Base-by-base conservation (phyloP, 2,113 vertebrate species). In the Ovibos moschatus region DNA sequence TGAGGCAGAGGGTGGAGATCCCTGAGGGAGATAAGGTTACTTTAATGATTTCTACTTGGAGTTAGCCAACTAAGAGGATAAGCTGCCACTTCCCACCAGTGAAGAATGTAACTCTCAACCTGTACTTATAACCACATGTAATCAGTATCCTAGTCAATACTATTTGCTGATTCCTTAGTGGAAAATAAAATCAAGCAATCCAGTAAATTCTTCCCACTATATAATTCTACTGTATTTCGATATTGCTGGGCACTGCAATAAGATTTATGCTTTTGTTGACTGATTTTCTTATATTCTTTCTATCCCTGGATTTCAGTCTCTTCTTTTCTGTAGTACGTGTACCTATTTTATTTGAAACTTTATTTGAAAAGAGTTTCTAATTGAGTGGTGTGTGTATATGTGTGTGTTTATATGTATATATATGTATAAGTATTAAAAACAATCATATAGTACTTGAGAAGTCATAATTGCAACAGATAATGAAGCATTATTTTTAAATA, bases 31-130 rank as follows among this genome's bases (percentile, higher is more conserved):
- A 93, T 84, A 71, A 93, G 50, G 74, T 55, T 85, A 47, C 79
- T 96, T 96, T 91, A 96, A 97, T 91, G 87, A 95, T 96, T 97
- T 97, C 87, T 86, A 47, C 83, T 97, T 94, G 16, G 27, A 81
- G 89, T 57, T 96, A 90, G 81, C 50, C 50, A 36, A 11, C 62
- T 96, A 71, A 28, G 94, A 93, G 74, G 94, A 87, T 84, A 94
- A 97, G 19, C 78, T 51, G 57, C 36, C 83, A 85, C 71, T 85
- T 96, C 45, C n/a, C 16, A 62, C 51, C 5, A 33, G 0, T 89
- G 71, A 96, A 62, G 55, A 93, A 62, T 78, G 9, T 89, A 92
- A 50, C 85, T 55, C 53, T 92, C 58, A 82, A 45, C 74, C 43
- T 95, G 40, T 64, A 47, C 94, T 95, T 87, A 88, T 16, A 91